Base-by-base conservation (phyloP, 2,113 vertebrate species). In the Trachemys scripta region DNA sequence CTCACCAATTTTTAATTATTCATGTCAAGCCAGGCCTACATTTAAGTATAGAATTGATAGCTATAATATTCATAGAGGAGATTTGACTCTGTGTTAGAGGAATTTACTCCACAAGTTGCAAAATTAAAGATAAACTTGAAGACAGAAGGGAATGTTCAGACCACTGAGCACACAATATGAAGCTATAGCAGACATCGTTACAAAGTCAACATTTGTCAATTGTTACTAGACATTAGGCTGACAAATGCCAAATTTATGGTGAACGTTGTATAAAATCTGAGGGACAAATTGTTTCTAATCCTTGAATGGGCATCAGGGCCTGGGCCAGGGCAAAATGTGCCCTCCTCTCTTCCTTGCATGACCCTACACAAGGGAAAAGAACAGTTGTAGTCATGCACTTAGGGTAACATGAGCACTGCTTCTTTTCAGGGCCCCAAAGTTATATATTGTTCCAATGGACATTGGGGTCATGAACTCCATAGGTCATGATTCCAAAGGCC, bases 91-190 rank as follows among this genome's bases (percentile, higher is more conserved):
- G 10, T 10, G 16, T 25, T 82, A 53, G 11, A 79, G 93, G 12
- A 10, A 22, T 82, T 94, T 92, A 90, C 47, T 94, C 54, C 78
- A 89, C 49, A 89, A 80, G 53, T 0, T 82, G 17, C 22, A 88
- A 47, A 85, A 88, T 88, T 78, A 89, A 78, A 90, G 90, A 10
- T 25, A 5, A 19, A n/a, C 82, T 83, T 90, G 35, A n/a, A 89
- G 93, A 72, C 95, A 97, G 96, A 96, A 96, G 95, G 96, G 92
- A 88, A 86, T 5, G 96, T 97, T 97, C 94, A 94, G 95, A 88
- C 92, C 89, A 31, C 20, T 92, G 94, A 97, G 84, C 92, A 25
- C 89, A 88, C 88, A 1, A 90, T 69, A 0, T 47, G 0, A 11
- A 25, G 45, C 72, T 94, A 3, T 3, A 84, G 69, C 85, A 96